Conservation (phyloP, 1,140 invertebrate genomes). For the Tribolium madens region DNA sequence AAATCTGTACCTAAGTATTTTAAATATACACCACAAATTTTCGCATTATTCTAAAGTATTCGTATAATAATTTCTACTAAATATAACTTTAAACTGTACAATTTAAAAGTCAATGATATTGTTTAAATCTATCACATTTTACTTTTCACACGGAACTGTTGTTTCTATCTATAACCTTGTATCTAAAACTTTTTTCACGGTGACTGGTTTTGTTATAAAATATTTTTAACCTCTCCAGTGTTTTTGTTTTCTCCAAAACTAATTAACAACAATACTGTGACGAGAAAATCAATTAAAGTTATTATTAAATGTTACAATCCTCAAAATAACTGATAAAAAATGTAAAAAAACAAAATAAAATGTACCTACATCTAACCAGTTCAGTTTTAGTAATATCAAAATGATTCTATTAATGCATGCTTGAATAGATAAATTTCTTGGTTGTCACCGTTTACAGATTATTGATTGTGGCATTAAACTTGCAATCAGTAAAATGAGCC, state of each 20-base stretch:
- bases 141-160: neutral
- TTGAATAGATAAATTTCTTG: neutral
- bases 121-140: neutral
- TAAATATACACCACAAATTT: too few relatives aligned
- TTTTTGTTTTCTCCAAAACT: neutral
- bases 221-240: neutral
- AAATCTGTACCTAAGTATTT: too few relatives aligned
- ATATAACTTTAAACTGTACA: too few relatives aligned
- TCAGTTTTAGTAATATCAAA: too few relatives aligned
- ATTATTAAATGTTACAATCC: neutral
- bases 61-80: too few relatives aligned
- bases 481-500: neutral
- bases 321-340: neutral
- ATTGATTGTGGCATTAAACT: neutral
- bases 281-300: neutral
- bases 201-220: neutral
- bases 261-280: neutral
- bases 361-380: too few relatives aligned
- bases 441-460: neutral
- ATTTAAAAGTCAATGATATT: too few relatives aligned
- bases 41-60: too few relatives aligned
- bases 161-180: neutral
- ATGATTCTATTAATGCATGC: neutral
- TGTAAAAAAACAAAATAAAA: too few relatives aligned
- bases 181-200: neutral